Conservation (phyloP, 2,797 vertebrate genomes). For the Phrynocephalus vlangalii region DNA sequence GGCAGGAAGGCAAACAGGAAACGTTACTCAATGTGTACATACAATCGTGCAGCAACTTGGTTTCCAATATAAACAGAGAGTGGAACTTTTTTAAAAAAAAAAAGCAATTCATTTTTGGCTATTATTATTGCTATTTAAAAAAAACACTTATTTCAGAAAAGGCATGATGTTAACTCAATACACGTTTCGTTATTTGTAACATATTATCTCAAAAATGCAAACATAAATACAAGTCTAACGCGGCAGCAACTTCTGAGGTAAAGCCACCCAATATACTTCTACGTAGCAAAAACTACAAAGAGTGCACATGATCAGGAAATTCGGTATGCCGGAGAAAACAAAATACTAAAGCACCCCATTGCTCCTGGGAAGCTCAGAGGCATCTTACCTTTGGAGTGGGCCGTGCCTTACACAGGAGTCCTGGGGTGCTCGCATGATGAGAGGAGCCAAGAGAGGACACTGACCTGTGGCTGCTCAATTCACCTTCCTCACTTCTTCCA, state of each 20-base stretch:
- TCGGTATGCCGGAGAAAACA: not conserved
- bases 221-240: not conserved
- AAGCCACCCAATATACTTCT: not conserved
- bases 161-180: not conserved
- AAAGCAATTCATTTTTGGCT: not conserved
- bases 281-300: not conserved
- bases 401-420: slow-evolving; percentile 85
- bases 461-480: slow-evolving; percentile 58
- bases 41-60: not conserved
- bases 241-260: not conserved
- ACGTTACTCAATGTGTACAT: slow-evolving; percentile 3
- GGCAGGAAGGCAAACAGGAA: slow-evolving; percentile 55
- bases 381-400: slow-evolving; percentile 88
- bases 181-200: not conserved
- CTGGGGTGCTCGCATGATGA: slow-evolving; percentile 78
- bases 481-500: slow-evolving; percentile 70
- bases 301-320: not conserved
- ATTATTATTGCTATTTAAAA: too few relatives aligned
- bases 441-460: slow-evolving; percentile 66
- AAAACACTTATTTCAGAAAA: not conserved
- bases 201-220: not conserved
- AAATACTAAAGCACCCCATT: not conserved
- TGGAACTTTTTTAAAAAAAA: not conserved
- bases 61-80: not conserved
- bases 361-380: not conserved